Base-by-base conservation (phyloP, 2,797 vertebrate species). In the Thripadectes ignobilis region DNA sequence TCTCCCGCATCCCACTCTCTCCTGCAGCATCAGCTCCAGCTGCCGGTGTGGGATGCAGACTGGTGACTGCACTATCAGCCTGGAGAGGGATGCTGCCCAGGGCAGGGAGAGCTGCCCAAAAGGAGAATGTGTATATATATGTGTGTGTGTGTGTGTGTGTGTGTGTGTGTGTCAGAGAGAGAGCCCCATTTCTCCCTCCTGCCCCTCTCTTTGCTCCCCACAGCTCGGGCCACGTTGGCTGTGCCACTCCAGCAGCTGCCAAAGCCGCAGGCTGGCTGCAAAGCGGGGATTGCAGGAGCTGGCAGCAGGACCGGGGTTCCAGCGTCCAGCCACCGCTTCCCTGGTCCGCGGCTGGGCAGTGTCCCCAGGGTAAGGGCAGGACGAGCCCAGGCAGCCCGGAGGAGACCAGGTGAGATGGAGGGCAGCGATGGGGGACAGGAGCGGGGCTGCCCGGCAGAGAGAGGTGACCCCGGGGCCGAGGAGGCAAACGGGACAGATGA, bases 311-410 rank as follows among this genome's bases (percentile, higher is more conserved):
- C 3, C 6, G 1, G 41, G 16, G 41, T 9, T n/a, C 29, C 3
- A 10, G 26, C 2, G 2, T 5, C 24, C 69, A 32, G 22, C 8
- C 36, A 5, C 82, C 26, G 23, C 46, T 13, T 43, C 46, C 51
- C 61, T 3, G 61, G 1, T 1, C 15, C 7, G 0, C 0, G 3
- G 30, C 84, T 1, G 10, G 39, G 34, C 41, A 52, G 51, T 8
- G 10, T 29, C 36, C 27, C 54, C n/a, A 8, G 68, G 20, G 51
- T 41, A 38, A 32, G 67, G 51, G 46, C 48, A 3, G n/a, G 68
- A 16, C 0, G 14, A 57, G 19, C 45, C 52, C 58, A 2, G 32
- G 22, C 68, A 18, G 2, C 7, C 13, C 3, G 51, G 20, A n/a
- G 46, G 51, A 30, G 36, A 20, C 49, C 52, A 11, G 5, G 39